Base-by-base conservation (phyloP, 2,113 vertebrate species). In the Picathartes gymnocephalus region DNA sequence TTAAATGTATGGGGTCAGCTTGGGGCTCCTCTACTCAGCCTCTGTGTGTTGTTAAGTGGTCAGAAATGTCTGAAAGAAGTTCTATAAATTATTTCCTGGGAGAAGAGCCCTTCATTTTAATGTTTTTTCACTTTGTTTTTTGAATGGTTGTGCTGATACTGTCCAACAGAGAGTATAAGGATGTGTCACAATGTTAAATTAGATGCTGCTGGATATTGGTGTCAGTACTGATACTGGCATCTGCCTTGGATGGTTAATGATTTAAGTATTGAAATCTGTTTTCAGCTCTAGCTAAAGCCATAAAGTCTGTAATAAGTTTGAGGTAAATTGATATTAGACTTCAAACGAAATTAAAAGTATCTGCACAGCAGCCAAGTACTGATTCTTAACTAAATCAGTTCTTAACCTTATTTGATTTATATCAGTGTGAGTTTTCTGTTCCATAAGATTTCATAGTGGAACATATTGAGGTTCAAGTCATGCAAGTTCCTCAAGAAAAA, bases 371-470 rank as follows among this genome's bases (percentile, higher is more conserved):
- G 60, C 68, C 71, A 90, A 73, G 51, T 77, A 64, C 87, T 70
- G 56, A 77, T 90, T 95, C 64, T 81, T 94, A 91, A 80, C 45
- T 47, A 70, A 86, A 76, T 92, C 53, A 81, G 3, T 94, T 95
- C 79, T 88, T 94, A 93, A 83, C 31, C 47, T 90, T 51, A 78
- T 76, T 68, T 95, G 56, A 76, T 93, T 80, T 71, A 31, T 60
- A 86, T 88, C 42, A 54, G 56, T 13, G 0, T 78, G 47, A 86
- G 23, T 81, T 78, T 94, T 96, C 51, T 90, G 20, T 84, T 88
- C 51, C 2, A 0, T 61, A 47, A 48, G 48, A 40, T 82, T 87
- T 86, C 47, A 24, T 37, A 74, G 71, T 31, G 53, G 56, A 93
- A 90, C 68, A 35, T 86, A 64, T 2, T 58, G 71, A 92, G 76